A percentile compares a stretch with the other conserved stretches of the same genome.
Conservation (phyloP, 2,113 vertebrate species). For the Pholis gunnellus region DNA sequence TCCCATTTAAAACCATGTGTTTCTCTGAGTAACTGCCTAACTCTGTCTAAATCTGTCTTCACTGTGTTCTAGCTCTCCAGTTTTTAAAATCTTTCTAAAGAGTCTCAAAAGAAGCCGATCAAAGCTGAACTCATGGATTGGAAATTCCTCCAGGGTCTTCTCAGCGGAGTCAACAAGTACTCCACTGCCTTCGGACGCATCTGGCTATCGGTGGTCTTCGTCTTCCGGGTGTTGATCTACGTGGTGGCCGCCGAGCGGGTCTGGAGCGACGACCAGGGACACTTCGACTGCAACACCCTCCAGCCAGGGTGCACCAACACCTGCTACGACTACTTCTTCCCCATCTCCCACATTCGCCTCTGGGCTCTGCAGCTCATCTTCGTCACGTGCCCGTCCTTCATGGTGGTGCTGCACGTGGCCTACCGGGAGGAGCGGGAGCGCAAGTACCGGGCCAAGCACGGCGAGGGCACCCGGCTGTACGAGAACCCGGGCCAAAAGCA, state of each 20-base stretch:
- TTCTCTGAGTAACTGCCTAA: slow-evolving; percentile 8
- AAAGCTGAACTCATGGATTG: slow-evolving; percentile 83
- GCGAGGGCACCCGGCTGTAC: slow-evolving; percentile 75
- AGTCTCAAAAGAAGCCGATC: slow-evolving; percentile 2
- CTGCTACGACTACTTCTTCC: slow-evolving; percentile 90
- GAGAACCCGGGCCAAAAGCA: slow-evolving; percentile 87
- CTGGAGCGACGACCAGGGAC: slow-evolving; percentile 86
- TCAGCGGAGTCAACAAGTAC: slow-evolving; percentile 88
- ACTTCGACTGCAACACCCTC: slow-evolving; percentile 86
- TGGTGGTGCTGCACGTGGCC: slow-evolving; percentile 87
- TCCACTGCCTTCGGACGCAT: slow-evolving; percentile 87
- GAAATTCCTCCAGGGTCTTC: slow-evolving; percentile 81
- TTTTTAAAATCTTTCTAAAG: slow-evolving; percentile 8
- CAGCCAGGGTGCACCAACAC: slow-evolving; percentile 87
- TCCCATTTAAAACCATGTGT: too few species aligned
- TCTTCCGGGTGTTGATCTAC: slow-evolving; percentile 86
- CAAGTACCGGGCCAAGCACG: slow-evolving; percentile 77
- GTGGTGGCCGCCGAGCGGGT: slow-evolving; percentile 86
- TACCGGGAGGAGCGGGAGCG: slow-evolving; percentile 83
- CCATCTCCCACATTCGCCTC: slow-evolving; percentile 91
- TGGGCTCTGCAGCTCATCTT: slow-evolving; percentile 96
- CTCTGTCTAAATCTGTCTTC: slow-evolving; percentile 19
- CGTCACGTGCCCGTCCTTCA: slow-evolving; percentile 90
- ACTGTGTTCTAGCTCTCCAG: not conserved
- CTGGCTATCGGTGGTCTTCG: slow-evolving; percentile 88